A percentile compares a stretch with the other conserved stretches of the same genome.
Evolutionary conservation across 1,140 invertebrate species (phyloP).

Genomic region (Nautilus pompilius): DNA sequence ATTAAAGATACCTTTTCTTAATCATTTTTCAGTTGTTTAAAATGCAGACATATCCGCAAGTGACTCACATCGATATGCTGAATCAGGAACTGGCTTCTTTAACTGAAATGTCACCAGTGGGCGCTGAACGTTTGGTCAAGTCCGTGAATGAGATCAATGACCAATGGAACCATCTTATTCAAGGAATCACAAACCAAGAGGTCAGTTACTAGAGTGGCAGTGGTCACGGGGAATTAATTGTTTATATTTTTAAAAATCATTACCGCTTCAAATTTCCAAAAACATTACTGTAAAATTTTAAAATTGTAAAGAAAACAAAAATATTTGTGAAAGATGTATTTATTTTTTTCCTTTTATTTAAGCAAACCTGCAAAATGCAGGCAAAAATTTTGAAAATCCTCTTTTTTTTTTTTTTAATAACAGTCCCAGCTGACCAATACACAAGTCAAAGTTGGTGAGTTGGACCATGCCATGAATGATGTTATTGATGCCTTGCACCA

Average conservation of each 20-base stretch:
- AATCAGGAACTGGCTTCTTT: conserved; percentile 47
- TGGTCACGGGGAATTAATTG: neutral
- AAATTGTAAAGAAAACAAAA: too few species aligned
- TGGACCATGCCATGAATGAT: conserved; percentile 93
- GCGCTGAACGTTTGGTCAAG: conserved; percentile 76
- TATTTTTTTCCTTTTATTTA: too few species aligned
- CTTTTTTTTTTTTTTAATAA: neutral
- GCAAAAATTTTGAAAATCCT: neutral
- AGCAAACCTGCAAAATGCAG: neutral
- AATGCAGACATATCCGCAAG: conserved; percentile 43
- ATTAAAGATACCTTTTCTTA: too few species aligned
- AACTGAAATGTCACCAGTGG: conserved; percentile 72
- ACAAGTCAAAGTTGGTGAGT: conserved; percentile 87
- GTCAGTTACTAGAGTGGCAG: conserved; percentile 14
- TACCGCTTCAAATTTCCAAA: too few species aligned
- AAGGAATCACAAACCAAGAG: conserved; percentile 87
- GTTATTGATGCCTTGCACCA: conserved; percentile 65
- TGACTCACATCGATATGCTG: conserved; percentile 46
- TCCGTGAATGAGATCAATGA: conserved; percentile 72
- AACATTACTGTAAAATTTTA: too few species aligned
- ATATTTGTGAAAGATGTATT: too few species aligned
- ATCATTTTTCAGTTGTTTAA: conserved; percentile 42
- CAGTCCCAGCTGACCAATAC: conserved; percentile 83
- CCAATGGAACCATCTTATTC: conserved; percentile 85
- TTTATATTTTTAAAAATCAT: neutral